These are phyloP conservation scores for Benitochromis conjunctus DNA, from an alignment of 2,113 vertebrate genomes.

Conservation along the genomic window DNA sequence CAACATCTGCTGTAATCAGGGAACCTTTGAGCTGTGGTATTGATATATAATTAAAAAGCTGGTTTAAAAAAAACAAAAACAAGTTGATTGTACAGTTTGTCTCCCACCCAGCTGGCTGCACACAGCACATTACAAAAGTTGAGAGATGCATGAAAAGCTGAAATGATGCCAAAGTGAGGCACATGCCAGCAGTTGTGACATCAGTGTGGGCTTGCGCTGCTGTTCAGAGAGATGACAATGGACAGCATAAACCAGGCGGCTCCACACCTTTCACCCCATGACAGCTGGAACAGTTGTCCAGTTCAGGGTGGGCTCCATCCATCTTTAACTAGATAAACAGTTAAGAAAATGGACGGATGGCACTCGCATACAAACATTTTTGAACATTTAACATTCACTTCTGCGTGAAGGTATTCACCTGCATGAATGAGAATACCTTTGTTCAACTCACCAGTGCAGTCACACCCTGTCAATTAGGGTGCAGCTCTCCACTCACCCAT, in stretches of 20 bases:
- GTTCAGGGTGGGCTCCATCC: background rate
- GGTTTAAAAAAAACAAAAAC: no score
- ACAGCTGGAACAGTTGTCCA: background rate
- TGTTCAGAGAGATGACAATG: background rate
- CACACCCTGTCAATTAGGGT: background rate
- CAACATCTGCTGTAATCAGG: background rate
- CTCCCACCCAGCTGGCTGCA: background rate
- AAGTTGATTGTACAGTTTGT: no score
- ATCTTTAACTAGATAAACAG: background rate
- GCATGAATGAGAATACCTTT: background rate
- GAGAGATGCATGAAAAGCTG: background rate
- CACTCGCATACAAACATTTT: background rate
- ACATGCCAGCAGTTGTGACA: background rate
- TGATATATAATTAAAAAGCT: background rate
- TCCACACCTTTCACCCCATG: background rate
- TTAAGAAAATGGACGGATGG: background rate
- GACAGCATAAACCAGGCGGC: background rate
- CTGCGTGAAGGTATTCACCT: background rate
- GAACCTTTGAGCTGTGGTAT: background rate
- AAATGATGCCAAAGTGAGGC: background rate
- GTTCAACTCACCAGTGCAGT: background rate
- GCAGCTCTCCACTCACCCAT: background rate
- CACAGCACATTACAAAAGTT: background rate
- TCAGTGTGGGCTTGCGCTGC: background rate
- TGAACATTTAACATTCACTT: background rate